A percentile compares a stretch with the other conserved stretches of the same genome.
Evolutionary conservation across 1,140 invertebrate genomes (phyloP).

Genomic region (Tenebrio molitor): DNA sequence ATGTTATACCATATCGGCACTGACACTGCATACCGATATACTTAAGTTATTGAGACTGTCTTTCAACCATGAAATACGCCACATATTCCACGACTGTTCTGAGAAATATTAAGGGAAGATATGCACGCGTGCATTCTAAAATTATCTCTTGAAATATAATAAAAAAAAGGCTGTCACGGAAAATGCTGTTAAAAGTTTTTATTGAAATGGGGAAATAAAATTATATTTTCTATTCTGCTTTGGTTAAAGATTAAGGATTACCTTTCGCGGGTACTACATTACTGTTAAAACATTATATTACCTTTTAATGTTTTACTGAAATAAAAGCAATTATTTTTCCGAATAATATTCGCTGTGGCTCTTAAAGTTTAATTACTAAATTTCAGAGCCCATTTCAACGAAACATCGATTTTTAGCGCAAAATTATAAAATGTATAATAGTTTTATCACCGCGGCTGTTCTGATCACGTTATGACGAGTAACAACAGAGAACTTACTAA

Average conservation of each 20-base stretch:
- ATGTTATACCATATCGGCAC: slow-evolving; percentile 49
- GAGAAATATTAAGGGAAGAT: slow-evolving; percentile 35
- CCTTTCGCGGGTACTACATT: no score
- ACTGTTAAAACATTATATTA: no score
- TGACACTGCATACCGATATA: slow-evolving; percentile 48
- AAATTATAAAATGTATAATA: no score
- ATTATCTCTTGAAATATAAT: slow-evolving; percentile 8
- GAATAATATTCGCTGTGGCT: no score
- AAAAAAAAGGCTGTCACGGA: neutral
- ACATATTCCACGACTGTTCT: slow-evolving; percentile 16
- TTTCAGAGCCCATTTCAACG: no score
- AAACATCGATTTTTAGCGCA: no score
- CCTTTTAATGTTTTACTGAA: no score
- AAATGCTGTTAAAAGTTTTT: neutral
- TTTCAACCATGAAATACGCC: slow-evolving; percentile 34
- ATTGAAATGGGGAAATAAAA: neutral
- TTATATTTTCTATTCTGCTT: slow-evolving; percentile 1
- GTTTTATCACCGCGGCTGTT: no score
- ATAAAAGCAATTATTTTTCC: no score
- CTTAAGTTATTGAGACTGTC: slow-evolving; percentile 33
- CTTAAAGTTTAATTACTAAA: no score
- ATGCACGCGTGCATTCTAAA: slow-evolving; percentile 6
- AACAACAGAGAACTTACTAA: no score
- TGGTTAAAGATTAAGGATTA: neutral
- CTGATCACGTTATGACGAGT: no score